Conservation (phyloP, 2,113 vertebrate genomes). For the Albula glossodonta region DNA sequence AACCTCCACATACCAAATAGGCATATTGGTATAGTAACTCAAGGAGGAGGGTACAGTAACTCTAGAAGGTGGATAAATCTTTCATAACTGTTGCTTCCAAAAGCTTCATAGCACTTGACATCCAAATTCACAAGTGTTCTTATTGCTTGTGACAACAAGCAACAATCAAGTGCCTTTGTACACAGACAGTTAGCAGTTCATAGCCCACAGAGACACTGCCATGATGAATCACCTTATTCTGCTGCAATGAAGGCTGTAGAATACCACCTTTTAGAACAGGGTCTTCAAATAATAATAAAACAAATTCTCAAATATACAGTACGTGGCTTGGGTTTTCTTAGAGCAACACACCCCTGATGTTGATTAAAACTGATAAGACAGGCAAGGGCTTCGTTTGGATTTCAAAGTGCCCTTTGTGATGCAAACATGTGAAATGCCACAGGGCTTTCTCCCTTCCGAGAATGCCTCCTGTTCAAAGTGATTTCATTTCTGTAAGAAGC, state of each 20-base stretch:
- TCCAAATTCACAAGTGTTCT: neutral
- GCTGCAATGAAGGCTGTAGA: neutral
- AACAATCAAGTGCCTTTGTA: no score
- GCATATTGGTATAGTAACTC: neutral
- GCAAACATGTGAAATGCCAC: neutral
- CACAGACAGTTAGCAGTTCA: no score
- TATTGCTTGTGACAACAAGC: no score
- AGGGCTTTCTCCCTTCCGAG: neutral
- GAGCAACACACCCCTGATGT: neutral
- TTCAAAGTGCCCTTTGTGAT: slow-evolving; percentile 7
- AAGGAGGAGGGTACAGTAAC: neutral
- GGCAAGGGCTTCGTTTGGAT: neutral
- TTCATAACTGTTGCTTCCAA: neutral
- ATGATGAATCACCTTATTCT: neutral
- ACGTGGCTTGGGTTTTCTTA: neutral
- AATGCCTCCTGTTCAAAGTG: neutral
- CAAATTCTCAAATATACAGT: neutral
- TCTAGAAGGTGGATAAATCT: no score
- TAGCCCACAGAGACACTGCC: neutral
- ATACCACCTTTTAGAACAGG: neutral
- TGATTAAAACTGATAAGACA: slow-evolving; percentile 2
- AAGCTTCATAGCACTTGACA: neutral
- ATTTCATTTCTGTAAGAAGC: neutral
- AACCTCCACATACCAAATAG: neutral
- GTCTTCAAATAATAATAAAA: neutral